Evolutionary conservation across 53 echinoderm and acorn worm genomes (phyloP).

Genomic region (Apostichopus leukothele): DNA sequence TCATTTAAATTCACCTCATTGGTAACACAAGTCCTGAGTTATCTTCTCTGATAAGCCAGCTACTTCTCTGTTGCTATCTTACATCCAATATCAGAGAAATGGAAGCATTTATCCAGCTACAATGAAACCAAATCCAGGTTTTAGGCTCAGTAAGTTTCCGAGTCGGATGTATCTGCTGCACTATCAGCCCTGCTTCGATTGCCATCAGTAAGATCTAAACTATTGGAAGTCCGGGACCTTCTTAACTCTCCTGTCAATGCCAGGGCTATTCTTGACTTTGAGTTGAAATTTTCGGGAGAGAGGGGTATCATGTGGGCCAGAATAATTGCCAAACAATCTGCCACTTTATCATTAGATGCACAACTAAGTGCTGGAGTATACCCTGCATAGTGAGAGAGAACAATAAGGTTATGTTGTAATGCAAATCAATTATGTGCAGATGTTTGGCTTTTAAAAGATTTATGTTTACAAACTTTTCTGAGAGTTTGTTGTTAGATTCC

Average conservation of each 20-base stretch:
- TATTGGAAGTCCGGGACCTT: conserved; percentile 69
- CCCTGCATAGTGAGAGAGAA: conserved; percentile 49
- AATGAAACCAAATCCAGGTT: neutral
- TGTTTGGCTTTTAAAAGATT: too few relatives aligned
- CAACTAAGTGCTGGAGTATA: conserved; percentile 99
- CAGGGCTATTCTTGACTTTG: conserved; percentile 89
- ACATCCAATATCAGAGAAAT: too few relatives aligned
- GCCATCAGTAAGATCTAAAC: conserved; percentile 87
- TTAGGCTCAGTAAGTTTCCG: conserved; percentile 82
- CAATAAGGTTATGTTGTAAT: neutral
- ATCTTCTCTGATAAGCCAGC: too few relatives aligned
- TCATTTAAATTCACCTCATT: too few relatives aligned
- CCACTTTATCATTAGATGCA: conserved; percentile 86
- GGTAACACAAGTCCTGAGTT: too few relatives aligned
- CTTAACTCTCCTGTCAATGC: conserved; percentile 93
- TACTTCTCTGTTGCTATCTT: too few relatives aligned
- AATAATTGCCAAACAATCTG: conserved; percentile 96
- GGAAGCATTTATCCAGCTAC: conserved; percentile 8
- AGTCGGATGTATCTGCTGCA: conserved; percentile 93
- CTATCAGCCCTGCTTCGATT: conserved; percentile 89
- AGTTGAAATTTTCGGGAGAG: conserved; percentile 85
- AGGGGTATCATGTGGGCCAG: conserved; percentile 99
- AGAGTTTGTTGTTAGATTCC: too few relatives aligned
- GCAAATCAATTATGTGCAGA: neutral
- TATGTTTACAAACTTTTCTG: too few relatives aligned